Evolutionary conservation across 2,888 invertebrate species (phyloP).

Genomic region (Diarsia dahlii): DNA sequence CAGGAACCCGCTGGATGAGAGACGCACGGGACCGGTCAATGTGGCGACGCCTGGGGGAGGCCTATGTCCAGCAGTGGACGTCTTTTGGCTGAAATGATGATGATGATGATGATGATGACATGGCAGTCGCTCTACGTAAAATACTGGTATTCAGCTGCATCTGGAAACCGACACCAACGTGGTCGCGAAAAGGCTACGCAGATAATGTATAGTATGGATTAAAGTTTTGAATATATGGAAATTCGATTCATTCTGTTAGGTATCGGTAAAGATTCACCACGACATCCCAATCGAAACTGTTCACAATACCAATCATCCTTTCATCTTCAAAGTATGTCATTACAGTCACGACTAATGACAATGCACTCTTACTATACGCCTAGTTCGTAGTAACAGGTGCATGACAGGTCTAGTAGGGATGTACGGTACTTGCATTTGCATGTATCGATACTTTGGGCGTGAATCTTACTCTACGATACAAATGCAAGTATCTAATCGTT

Average conservation of each 20-base stretch:
- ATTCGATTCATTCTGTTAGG: no score
- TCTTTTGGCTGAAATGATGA: no score
- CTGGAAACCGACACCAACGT: no score
- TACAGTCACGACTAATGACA: constrained; percentile 30
- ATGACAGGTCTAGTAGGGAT: constrained; percentile 24
- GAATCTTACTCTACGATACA: neutral
- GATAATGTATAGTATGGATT: no score
- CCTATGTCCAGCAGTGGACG: no score
- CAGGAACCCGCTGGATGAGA: no score
- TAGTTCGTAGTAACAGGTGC: constrained; percentile 37
- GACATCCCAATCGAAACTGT: neutral
- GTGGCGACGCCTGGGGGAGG: no score
- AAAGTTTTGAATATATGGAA: neutral
- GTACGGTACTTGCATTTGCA: neutral
- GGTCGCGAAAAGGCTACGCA: no score
- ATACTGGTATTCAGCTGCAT: no score
- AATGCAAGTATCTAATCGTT: neutral
- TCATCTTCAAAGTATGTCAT: constrained; percentile 26
- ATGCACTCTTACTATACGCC: constrained; percentile 11
- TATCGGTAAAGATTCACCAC: neutral
- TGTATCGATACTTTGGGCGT: neutral
- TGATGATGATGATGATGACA: no score
- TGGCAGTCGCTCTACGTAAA: no score
- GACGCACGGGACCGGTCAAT: no score
- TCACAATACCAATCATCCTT: constrained; percentile 12